A percentile compares a stretch with the other conserved stretches of the same genome.
phyloP scores from a whole-genome alignment of 2,113 vertebrate genomes.

The Pica pica region DNA sequence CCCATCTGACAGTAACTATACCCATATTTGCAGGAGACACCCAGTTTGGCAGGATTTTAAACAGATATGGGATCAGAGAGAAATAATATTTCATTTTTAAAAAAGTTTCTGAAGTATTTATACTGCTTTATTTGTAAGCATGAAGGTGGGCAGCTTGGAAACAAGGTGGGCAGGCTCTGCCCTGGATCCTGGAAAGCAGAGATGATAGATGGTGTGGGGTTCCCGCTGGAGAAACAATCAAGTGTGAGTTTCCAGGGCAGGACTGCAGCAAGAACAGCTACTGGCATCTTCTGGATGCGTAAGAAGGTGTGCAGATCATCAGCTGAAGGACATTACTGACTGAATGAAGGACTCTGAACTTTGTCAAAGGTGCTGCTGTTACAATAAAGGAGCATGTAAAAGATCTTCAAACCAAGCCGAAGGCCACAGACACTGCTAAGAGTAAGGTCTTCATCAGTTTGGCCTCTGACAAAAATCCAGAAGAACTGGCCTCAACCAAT shows the following conservation, averaged over 20 bases:
- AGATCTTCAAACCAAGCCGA: background rate
- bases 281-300: background rate
- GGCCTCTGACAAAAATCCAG: background rate
- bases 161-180: background rate
- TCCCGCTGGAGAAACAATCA: rapidly evolving
- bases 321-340: background rate
- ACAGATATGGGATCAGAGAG: background rate
- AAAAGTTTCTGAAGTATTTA: background rate
- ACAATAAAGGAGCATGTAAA: background rate
- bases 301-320: background rate
- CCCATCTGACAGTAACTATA: background rate
- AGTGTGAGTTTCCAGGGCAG: background rate
- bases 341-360: background rate
- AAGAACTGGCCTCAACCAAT: background rate
- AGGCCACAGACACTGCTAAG: background rate
- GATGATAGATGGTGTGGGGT: rapidly evolving
- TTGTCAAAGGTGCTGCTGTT: background rate
- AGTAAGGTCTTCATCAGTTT: background rate
- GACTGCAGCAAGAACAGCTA: rapidly evolving
- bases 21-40: background rate
- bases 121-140: background rate
- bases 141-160: background rate
- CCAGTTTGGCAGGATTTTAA: background rate
- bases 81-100: background rate
- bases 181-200: background rate